phyloP scores from a whole-genome alignment of 2,113 vertebrate genomes.

The Actinemys pallida region DNA sequence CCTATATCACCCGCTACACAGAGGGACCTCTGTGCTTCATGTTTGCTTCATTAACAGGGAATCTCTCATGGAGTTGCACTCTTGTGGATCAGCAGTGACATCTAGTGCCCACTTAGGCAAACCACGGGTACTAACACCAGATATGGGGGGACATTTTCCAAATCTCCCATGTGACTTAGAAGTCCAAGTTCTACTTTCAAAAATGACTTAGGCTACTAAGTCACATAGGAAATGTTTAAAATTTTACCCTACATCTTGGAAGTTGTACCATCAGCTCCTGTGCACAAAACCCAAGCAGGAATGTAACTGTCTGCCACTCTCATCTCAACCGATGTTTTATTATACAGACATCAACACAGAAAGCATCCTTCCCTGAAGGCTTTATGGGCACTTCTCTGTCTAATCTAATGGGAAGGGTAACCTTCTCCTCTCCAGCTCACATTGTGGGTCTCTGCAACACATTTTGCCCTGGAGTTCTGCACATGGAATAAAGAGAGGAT shows the following conservation, averaged over 20 bases:
- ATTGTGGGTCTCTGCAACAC: neutral
- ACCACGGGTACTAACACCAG: neutral
- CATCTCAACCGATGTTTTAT: neutral
- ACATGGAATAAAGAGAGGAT: neutral
- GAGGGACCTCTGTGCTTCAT: neutral
- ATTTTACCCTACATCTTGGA: neutral
- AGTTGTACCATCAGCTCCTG: neutral
- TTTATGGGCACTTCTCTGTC: neutral
- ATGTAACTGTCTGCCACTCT: neutral
- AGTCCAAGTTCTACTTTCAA: neutral
- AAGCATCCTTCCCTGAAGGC: neutral
- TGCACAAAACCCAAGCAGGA: neutral
- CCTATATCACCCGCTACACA: neutral
- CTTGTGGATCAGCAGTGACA: neutral
- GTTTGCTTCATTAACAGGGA: neutral
- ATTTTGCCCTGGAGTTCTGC: neutral
- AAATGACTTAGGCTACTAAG: neutral
- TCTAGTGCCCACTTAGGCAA: accelerated
- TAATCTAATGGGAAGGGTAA: neutral
- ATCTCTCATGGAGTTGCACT: accelerated
- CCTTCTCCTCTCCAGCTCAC: neutral
- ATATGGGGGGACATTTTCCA: neutral
- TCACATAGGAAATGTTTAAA: neutral
- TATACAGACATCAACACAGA: neutral
- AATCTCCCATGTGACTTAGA: neutral